These are phyloP conservation scores for Polydrusus pterygomalis DNA, from an alignment of 2,888 invertebrate genomes.

Conservation along the genomic window DNA sequence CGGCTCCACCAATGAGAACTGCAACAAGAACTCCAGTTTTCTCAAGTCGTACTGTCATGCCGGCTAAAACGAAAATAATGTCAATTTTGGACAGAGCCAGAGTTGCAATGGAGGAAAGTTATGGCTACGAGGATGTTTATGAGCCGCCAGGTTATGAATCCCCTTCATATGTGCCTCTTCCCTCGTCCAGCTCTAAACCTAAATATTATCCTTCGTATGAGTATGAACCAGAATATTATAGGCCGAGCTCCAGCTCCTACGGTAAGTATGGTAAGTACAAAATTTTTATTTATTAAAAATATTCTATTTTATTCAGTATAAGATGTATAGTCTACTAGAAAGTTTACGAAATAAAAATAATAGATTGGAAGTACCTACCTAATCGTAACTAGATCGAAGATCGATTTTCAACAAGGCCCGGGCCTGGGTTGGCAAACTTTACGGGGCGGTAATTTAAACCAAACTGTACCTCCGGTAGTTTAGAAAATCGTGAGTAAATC, in stretches of 20 bases:
- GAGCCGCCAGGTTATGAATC: conserved; percentile 56
- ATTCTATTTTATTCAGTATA: background rate
- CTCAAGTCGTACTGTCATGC: conserved; percentile 72
- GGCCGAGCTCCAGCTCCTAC: conserved; percentile 70
- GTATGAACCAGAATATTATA: conserved; percentile 72
- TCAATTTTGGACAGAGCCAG: conserved; percentile 89
- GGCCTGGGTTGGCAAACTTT: too few species aligned
- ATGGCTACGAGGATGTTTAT: conserved; percentile 76
- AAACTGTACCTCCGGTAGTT: too few species aligned
- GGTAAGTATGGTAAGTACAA: conserved; percentile 57
- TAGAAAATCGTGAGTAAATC: too few species aligned
- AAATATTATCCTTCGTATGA: conserved; percentile 59
- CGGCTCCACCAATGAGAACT: conserved; percentile 70
- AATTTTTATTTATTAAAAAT: background rate
- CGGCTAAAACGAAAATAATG: conserved; percentile 87
- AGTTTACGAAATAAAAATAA: too few species aligned
- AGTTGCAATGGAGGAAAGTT: conserved; percentile 87
- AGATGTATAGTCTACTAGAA: background rate
- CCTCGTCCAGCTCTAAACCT: conserved; percentile 51
- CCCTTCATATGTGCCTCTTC: conserved; percentile 46
- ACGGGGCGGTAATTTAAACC: too few species aligned
- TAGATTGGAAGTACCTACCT: too few species aligned
- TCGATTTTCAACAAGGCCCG: too few species aligned
- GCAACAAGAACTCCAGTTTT: conserved; percentile 72
- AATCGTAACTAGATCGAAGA: too few species aligned